Evolutionary conservation across 2,113 vertebrate genomes (phyloP).

Genomic region (Colossoma macropomum): DNA sequence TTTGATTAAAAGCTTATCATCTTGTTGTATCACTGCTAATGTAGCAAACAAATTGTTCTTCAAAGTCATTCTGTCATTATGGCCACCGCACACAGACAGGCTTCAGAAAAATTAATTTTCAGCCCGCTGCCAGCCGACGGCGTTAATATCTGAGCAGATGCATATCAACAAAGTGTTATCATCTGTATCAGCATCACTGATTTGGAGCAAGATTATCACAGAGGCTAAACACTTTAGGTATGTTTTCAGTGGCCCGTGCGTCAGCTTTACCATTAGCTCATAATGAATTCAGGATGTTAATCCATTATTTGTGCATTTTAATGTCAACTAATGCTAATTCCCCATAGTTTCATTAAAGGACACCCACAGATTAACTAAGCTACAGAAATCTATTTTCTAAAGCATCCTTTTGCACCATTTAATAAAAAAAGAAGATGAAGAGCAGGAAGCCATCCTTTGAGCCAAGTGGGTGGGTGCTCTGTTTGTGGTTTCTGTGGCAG

Average conservation of each 20-base stretch:
- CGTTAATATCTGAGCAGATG: constrained; percentile 52
- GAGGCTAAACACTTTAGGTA: constrained; percentile 54
- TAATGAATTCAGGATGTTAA: constrained; percentile 61
- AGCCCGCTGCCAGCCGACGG: constrained; percentile 56
- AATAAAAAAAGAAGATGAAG: constrained; percentile 32
- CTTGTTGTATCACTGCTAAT: constrained; percentile 30
- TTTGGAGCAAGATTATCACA: constrained; percentile 64
- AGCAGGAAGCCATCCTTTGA: neutral
- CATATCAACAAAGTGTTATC: constrained; percentile 62
- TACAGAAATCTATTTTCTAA: constrained; percentile 66
- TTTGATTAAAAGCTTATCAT: constrained; percentile 39
- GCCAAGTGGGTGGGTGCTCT: neutral
- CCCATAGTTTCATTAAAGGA: constrained; percentile 69
- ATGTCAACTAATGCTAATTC: constrained; percentile 65
- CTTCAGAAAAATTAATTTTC: constrained; percentile 57
- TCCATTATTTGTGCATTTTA: constrained; percentile 70
- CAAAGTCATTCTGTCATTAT: constrained; percentile 31
- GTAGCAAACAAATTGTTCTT: constrained; percentile 27
- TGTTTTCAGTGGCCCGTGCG: constrained; percentile 59
- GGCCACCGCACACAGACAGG: constrained; percentile 26
- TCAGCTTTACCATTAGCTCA: constrained; percentile 51
- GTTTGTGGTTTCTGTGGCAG: neutral
- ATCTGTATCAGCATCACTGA: constrained; percentile 61
- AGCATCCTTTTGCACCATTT: constrained; percentile 63
- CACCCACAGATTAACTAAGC: constrained; percentile 65